These are phyloP conservation scores for Macropus fuliginosus DNA, from an alignment of 2,797 vertebrate genomes.

Conservation along the genomic window DNA sequence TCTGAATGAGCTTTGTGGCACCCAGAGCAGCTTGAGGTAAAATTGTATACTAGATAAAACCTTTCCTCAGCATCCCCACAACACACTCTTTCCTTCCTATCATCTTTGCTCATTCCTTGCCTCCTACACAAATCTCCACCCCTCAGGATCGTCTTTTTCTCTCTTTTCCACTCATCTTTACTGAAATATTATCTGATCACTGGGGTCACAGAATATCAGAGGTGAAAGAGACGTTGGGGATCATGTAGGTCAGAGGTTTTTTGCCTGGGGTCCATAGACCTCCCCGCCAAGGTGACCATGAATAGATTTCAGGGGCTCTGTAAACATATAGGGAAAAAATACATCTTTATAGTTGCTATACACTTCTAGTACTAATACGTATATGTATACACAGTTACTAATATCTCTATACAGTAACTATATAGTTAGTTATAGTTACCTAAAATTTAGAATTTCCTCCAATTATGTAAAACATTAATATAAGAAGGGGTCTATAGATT, in stretches of 20 bases:
- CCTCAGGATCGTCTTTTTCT: background rate
- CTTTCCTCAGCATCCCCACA: constrained; percentile 55
- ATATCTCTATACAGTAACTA: background rate
- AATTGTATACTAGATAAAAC: constrained; percentile 55
- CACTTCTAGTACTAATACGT: background rate
- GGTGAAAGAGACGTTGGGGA: background rate
- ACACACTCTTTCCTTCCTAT: constrained; percentile 32
- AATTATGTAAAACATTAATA: background rate
- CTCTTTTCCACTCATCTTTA: background rate
- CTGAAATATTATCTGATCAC: background rate
- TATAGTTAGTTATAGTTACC: background rate
- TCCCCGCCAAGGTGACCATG: background rate
- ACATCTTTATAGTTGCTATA: background rate
- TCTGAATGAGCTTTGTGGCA: constrained; percentile 48
- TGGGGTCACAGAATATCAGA: background rate
- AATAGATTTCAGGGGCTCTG: background rate
- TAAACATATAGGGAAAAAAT: background rate
- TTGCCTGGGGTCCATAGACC: background rate
- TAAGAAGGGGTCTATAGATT: background rate
- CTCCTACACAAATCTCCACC: background rate
- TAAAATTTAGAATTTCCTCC: background rate
- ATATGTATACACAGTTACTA: too few relatives aligned
- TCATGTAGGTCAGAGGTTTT: background rate
- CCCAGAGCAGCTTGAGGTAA: constrained; percentile 43
- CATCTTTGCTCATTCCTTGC: constrained; percentile 22